Base-by-base conservation (phyloP, 2,113 vertebrate species). In the Bolborhynchus lineola region DNA sequence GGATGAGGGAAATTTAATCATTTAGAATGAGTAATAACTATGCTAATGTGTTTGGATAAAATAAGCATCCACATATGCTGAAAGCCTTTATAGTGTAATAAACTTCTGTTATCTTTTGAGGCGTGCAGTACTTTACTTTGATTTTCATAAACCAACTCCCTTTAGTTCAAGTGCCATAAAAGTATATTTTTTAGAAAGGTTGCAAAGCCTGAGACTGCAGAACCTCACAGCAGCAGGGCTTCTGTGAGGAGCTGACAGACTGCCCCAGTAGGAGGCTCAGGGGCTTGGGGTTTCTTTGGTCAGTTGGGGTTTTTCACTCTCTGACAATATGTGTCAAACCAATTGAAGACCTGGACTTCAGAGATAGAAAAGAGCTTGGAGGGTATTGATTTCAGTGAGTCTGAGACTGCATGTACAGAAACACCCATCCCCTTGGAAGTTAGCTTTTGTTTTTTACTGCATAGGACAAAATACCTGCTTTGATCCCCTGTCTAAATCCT, bases 31-130 rank as follows among this genome's bases (percentile, higher is more conserved):
- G 87, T 95, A 95, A 97, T 95, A 96, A 95, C 93, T 95, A 95
- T 97, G 95, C 95, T 97, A 95, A 95, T 95, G 77, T 94, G 68
- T 91, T 94, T 83, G 92, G 94, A 97, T 95, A 93, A 96, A 95
- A 96, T 89, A 96, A 88, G 92, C 69, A 84, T 89, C 71, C 92
- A 71, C 94, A 95, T 92, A 87, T 82, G 96, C 86, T 89, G 80
- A 92, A 93, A 95, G 62, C 65, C 83, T 93, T 97, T 96, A 92
- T 89, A 86, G 77, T 75, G 82, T 81, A 92, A 95, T 95, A 94
- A 92, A 96, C 88, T 95, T 92, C 95, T 94, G 94, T 90, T 96
- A 86, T 93, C 92, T 94, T 94, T 93, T 68, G 80, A 94, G 88
- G 88, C 46, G 0, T 91, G 88, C 80, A 82, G 60, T 75, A 86